These are phyloP conservation scores for Pipistrellus kuhlii DNA, from an alignment of 2,797 vertebrate genomes.

Conservation along the genomic window DNA sequence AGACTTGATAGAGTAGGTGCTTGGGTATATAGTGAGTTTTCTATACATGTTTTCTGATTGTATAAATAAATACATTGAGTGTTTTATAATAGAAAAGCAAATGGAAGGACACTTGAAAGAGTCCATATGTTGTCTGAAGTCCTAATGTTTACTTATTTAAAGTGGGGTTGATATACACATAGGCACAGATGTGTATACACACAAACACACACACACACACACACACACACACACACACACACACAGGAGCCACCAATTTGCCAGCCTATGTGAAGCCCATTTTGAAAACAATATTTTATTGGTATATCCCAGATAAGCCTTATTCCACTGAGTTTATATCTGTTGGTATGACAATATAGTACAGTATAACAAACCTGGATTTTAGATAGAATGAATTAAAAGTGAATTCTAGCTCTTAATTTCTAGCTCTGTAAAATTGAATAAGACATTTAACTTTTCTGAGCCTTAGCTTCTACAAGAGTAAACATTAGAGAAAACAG, in stretches of 20 bases:
- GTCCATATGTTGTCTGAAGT: neutral
- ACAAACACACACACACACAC: neutral
- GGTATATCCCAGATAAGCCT: neutral
- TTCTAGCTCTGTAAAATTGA: slow-evolving; percentile 10
- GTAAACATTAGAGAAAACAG: neutral
- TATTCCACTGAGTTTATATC: neutral
- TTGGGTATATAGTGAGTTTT: neutral
- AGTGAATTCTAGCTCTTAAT: neutral
- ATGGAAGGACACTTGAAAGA: neutral
- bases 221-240: neutral
- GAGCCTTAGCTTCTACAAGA: neutral
- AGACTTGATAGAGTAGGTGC: neutral
- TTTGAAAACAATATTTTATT: neutral
- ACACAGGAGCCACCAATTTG: neutral
- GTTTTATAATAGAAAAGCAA: neutral
- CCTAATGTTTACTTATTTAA: slow-evolving; percentile 10
- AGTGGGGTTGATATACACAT: neutral
- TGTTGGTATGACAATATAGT: neutral
- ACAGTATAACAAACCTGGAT: neutral
- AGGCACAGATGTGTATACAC: neutral
- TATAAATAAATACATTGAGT: neutral
- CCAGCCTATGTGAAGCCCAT: neutral
- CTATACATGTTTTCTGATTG: neutral
- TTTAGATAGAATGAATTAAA: neutral
- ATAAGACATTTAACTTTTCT: neutral